Evolutionary conservation across 1,140 invertebrate species (phyloP), one percentile per base, ranked within the genome.

Genomic region (Spodoptera frugiperda): DNA sequence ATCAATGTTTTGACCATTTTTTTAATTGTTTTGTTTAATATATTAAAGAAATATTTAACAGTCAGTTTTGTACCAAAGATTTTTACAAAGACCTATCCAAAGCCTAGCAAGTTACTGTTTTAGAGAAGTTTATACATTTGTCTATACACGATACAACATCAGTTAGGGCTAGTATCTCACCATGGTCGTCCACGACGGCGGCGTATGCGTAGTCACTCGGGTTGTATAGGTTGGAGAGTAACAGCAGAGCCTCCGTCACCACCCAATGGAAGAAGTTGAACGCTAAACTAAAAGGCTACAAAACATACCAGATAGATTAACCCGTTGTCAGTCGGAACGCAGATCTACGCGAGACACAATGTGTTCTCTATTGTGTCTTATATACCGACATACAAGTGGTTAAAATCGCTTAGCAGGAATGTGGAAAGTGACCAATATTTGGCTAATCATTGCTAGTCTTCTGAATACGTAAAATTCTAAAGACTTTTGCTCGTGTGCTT

Each of bases 201-300:
- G 86, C 87, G 48, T 89, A 86, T 0, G 84, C 75, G 63, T 85
- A 80, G 44, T 82, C 57, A 54, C 87, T 86, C 79, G 82, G 81
- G 70, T 87, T 84, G 19, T 82, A 84, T 4, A 92, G 67, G 76
- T 92, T 84, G 15, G 88, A 84, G 25, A 88, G 46, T 3, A 91
- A 12, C 12, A 93, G 65, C n/a, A 92, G 68, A 25, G 80, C 80
- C 74, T 93, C 91, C 12, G 86, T 74, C 55, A 92, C 54, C 70
- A 92, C 54, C 92, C 92, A 93, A 57, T 84, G 79, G 6, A 92
- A 46, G 33, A 93, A 89, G 73, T 85, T 86, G 9, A 82, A 78
- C 5, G 81, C 63, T n/a, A 90, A 65, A 39, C 51, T 87, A 75
- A 91, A 92, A 14, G 91, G 89, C 92, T 93, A 82, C 49, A 79